A percentile compares a stretch with the other conserved stretches of the same genome.
Conservation (phyloP, 2,888 invertebrate genomes). For the Agriopis leucophaearia region DNA sequence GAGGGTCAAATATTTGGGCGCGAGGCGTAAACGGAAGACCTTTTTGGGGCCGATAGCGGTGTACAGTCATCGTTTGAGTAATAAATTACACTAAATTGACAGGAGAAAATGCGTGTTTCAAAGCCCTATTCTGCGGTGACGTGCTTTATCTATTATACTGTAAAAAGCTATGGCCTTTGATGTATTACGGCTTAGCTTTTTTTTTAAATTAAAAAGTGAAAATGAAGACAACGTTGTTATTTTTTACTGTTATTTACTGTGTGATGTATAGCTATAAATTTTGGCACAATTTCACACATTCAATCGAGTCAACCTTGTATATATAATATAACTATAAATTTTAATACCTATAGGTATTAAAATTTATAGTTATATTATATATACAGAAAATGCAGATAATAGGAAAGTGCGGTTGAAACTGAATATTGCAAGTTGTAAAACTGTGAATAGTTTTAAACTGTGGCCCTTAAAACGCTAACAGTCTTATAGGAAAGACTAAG, state of each 20-base stretch:
- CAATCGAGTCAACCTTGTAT: constrained; percentile 32
- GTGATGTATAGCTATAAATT: constrained; percentile 13
- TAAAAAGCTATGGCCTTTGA: constrained; percentile 49
- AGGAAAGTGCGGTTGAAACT: neutral
- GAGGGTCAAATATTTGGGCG: constrained; percentile 43
- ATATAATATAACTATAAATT: constrained; percentile 20
- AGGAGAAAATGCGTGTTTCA: constrained; percentile 57
- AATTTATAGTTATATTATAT: too few species aligned
- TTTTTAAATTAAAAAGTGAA: constrained; percentile 30
- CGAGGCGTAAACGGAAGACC: constrained; percentile 51
- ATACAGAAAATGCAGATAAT: neutral
- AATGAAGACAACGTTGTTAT: constrained; percentile 13
- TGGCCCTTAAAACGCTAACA: neutral
- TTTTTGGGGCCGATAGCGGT: constrained; percentile 51
- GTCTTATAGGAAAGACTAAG: too few species aligned
- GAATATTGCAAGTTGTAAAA: neutral
- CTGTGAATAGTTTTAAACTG: neutral
- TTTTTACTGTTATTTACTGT: neutral
- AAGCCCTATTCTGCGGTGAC: constrained; percentile 53
- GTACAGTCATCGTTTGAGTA: constrained; percentile 65
- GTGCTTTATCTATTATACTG: constrained; percentile 55
- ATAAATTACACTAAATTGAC: constrained; percentile 68
- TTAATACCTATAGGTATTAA: constrained; percentile 25
- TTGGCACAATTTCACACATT: constrained; percentile 37
- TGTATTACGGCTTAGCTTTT: constrained; percentile 42